Percentiles rank a stretch among this genome's conserved stretches.
phyloP scores from a whole-genome alignment of 37 sponge, comb jelly and placozoan species.

The Aplysina aerophoba region DNA sequence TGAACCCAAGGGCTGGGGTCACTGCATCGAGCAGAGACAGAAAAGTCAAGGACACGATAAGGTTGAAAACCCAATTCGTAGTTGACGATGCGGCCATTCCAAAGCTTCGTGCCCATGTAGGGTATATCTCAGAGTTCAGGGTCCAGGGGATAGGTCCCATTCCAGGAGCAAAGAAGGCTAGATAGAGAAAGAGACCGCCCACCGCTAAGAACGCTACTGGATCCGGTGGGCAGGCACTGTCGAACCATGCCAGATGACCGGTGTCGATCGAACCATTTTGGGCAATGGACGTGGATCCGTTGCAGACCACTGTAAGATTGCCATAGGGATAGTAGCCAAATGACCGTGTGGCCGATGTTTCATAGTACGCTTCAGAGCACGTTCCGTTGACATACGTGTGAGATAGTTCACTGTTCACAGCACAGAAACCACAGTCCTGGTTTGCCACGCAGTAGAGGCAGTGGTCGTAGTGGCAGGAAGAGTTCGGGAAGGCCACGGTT shows the following conservation, averaged over 20 bases:
- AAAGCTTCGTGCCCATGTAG: conserved; percentile 92
- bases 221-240: conserved; percentile 48
- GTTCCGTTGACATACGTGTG: conserved; percentile 51
- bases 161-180: conserved; percentile 94
- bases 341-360: background rate
- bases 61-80: conserved; percentile 86
- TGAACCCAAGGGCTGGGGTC: conserved; percentile 60
- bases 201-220: conserved; percentile 65
- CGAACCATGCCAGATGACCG: conserved; percentile 34
- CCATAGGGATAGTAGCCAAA: background rate
- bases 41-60: conserved; percentile 88
- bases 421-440: conserved; percentile 86
- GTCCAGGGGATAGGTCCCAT: conserved; percentile 97
- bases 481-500: background rate
- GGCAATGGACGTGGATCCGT: background rate
- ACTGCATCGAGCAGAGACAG: conserved; percentile 60
- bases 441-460: conserved; percentile 83
- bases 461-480: conserved; percentile 39
- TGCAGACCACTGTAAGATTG: background rate
- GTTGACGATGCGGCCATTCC: conserved; percentile 78
- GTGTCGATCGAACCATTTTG: background rate
- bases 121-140: conserved; percentile 94
- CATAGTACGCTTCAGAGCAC: conserved; percentile 21
- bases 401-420: background rate
- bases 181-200: conserved; percentile 78